Base-by-base conservation (phyloP, 2,113 vertebrate species). In the Silurus meridionalis region DNA sequence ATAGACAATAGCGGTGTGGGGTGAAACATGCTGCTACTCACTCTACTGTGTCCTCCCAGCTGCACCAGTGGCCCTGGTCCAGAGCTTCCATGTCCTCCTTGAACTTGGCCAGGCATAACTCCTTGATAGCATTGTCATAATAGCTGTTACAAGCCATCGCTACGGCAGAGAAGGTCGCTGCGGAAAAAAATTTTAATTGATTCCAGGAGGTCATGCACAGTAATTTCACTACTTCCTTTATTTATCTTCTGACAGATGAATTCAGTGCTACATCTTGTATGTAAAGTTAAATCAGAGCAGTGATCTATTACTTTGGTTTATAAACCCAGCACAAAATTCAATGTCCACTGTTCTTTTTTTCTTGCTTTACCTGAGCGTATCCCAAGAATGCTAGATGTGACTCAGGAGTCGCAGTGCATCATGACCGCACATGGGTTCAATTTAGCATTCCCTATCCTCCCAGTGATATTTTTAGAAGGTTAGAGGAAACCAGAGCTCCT, bases 11-110 rank as follows among this genome's bases (percentile, higher is more conserved):
- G 46, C 55, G 19, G 21, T 46, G 61, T 25, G 6, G 17, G 55
- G 19, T 69, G 78, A 52, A 15, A 85, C 17, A 69, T 19, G 25
- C 78, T 50, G 50, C 52, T 67, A 95, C 97, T 97, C 88, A 99
- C 97, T 93, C 86, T 17, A 96, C 83, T 0, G 97, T 98, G 91
- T 96, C 95, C 0, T 92, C 96, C 97, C 97, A 99, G 93, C 95
- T 95, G 0, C 97, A 99, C 97, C 97, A 98, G 28, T 94, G 92
- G 0, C 17, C 83, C 92, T 92, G 92, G 58, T 95, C 96, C 0
- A 98, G 90, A 66, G 93, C 93, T 63, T 97, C 95, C 97, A 99
- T 99, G 90, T 96, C 95, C 88, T 91, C 85, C 88, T 93, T 91
- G 94, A 98, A 99, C 85, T 91, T 95, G 87, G 86, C 63, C 64